These are phyloP conservation scores for Lutjanus campechanus DNA, from an alignment of 2,797 vertebrate species.

Conservation along the genomic window DNA sequence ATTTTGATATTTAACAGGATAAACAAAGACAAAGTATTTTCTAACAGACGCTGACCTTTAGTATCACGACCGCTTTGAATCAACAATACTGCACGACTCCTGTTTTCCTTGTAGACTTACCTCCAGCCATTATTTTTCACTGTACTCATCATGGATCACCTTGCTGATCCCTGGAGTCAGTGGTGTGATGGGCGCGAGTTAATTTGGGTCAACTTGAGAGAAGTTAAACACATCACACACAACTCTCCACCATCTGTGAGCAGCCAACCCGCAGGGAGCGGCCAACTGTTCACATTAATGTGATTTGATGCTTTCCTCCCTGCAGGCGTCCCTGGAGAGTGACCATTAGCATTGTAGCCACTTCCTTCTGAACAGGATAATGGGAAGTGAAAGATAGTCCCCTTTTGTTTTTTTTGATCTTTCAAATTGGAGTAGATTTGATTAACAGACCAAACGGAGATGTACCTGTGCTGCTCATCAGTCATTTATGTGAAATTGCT, in stretches of 20 bases:
- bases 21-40: background rate
- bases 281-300: slow-evolving; percentile 76
- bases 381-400: slow-evolving; percentile 33
- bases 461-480: slow-evolving; percentile 8
- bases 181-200: slow-evolving; percentile 52
- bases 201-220: slow-evolving; percentile 70
- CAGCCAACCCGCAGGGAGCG: slow-evolving; percentile 59
- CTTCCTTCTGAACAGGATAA: slow-evolving; percentile 51
- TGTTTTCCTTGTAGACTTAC: background rate
- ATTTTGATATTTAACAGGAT: background rate
- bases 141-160: slow-evolving; percentile 39
- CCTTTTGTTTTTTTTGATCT: slow-evolving; percentile 49
- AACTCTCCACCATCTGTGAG: slow-evolving; percentile 73
- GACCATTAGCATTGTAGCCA: slow-evolving; percentile 58
- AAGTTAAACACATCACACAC: slow-evolving; percentile 66
- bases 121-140: slow-evolving; percentile 19
- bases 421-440: slow-evolving; percentile 31
- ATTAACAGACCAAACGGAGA: slow-evolving; percentile 27
- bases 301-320: slow-evolving; percentile 66
- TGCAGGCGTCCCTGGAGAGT: slow-evolving; percentile 59
- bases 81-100: background rate
- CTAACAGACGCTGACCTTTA: background rate
- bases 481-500: slow-evolving; percentile 36
- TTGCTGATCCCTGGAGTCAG: slow-evolving; percentile 49
- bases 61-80: background rate